A percentile compares a stretch with the other conserved stretches of the same genome.
Evolutionary conservation across 2,888 invertebrate species (phyloP).

Genomic region (Drosophila nigritarsus): DNA sequence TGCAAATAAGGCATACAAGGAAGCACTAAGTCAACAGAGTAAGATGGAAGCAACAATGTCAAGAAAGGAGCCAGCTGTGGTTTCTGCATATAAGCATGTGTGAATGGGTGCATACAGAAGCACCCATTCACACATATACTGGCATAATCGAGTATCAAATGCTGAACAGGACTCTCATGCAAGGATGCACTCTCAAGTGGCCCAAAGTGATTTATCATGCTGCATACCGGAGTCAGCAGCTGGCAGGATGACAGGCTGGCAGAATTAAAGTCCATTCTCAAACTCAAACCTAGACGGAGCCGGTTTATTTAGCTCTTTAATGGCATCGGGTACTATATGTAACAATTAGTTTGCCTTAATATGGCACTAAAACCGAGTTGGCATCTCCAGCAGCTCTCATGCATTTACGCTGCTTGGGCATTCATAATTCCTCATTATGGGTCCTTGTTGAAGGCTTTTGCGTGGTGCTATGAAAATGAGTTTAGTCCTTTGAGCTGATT

Average conservation of each 20-base stretch:
- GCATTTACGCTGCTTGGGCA: conserved; percentile 43
- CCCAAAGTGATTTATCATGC: conserved; percentile 47
- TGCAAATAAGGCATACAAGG: conserved; percentile 45
- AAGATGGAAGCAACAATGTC: conserved; percentile 4
- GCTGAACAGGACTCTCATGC: conserved; percentile 26
- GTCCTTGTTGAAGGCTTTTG: conserved; percentile 30
- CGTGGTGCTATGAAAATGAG: conserved; percentile 33
- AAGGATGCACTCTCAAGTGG: conserved; percentile 31
- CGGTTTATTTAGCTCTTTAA: conserved; percentile 2
- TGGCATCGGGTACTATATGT: conserved; percentile 45
- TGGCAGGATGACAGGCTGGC: background rate
- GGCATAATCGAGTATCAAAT: conserved; percentile 48
- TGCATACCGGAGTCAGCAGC: conserved; percentile 18
- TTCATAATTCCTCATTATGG: conserved; percentile 74
- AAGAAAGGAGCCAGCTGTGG: background rate
- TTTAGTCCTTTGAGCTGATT: conserved; percentile 19
- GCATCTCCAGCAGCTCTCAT: conserved; percentile 24
- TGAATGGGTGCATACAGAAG: background rate
- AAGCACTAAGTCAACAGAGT: background rate
- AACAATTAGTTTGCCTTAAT: conserved; percentile 60
- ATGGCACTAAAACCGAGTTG: background rate
- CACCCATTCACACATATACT: background rate
- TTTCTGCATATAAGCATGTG: background rate
- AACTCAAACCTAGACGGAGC: background rate
- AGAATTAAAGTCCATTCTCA: background rate